Evolutionary conservation across 1,140 invertebrate genomes (phyloP).

Genomic region (Marisa cornuarietis): DNA sequence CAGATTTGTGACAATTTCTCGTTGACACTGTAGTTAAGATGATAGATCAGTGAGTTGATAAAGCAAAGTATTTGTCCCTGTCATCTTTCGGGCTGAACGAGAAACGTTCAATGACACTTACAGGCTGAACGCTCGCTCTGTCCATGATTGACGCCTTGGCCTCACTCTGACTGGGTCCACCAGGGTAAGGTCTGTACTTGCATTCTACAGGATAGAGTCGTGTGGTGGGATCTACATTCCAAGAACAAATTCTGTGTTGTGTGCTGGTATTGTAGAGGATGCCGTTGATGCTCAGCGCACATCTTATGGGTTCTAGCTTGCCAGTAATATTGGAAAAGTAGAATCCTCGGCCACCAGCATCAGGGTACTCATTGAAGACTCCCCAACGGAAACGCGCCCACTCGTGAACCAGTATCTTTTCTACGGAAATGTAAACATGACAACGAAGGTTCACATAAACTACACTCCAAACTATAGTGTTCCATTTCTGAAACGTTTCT

Average conservation of each 20-base stretch:
- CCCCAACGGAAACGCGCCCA: constrained; percentile 77
- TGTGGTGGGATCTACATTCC: constrained; percentile 28
- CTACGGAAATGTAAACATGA: constrained; percentile 46
- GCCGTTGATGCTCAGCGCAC: constrained; percentile 2
- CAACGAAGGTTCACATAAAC: too few relatives aligned
- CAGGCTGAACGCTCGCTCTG: constrained; percentile 4
- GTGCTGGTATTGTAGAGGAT: constrained; percentile 11
- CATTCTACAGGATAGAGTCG: constrained; percentile 38
- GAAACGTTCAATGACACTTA: too few relatives aligned
- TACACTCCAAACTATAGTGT: too few relatives aligned
- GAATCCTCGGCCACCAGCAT: constrained; percentile 67
- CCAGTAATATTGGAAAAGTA: constrained; percentile 34
- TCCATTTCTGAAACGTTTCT: too few relatives aligned
- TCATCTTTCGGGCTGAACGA: too few relatives aligned
- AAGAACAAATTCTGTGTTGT: background rate
- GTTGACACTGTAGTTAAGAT: too few relatives aligned
- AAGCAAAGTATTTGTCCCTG: too few relatives aligned
- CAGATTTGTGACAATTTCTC: too few relatives aligned
- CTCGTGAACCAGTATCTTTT: constrained; percentile 70
- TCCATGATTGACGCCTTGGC: constrained; percentile 47
- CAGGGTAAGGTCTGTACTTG: constrained; percentile 31
- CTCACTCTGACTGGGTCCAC: constrained; percentile 11
- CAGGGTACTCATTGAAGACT: constrained; percentile 76
- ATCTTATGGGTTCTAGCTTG: constrained; percentile 34
- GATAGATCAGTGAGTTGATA: too few relatives aligned